Evolutionary conservation across 2,888 invertebrate genomes (phyloP).

Genomic region (Clivina fossor): DNA sequence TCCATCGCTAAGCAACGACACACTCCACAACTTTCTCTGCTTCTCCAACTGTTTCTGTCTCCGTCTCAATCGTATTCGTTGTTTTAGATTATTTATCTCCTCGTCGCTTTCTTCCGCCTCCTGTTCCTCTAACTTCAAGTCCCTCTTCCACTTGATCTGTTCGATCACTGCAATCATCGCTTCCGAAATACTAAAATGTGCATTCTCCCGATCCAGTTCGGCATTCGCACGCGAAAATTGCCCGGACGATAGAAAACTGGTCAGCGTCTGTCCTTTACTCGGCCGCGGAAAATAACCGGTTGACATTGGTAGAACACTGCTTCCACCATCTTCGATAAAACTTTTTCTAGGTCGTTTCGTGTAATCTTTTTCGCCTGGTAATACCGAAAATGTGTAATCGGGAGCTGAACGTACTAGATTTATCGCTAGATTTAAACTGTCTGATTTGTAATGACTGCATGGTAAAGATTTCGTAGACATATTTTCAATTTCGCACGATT

Average conservation of each 20-base stretch:
- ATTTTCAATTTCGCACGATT: constrained; percentile 39
- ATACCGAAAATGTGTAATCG: constrained; percentile 48
- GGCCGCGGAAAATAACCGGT: constrained; percentile 63
- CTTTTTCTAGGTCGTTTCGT: constrained; percentile 56
- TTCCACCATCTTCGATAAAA: constrained; percentile 63
- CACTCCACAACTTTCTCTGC: constrained; percentile 46
- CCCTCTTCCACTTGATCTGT: constrained; percentile 65
- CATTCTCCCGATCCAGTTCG: constrained; percentile 81
- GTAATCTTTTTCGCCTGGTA: constrained; percentile 54
- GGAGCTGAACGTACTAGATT: constrained; percentile 47
- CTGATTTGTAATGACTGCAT: constrained; percentile 34
- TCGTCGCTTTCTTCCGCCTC: constrained; percentile 64
- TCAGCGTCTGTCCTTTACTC: constrained; percentile 68
- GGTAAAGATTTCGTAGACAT: constrained; percentile 43
- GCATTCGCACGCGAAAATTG: constrained; percentile 71
- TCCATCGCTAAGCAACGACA: constrained; percentile 52
- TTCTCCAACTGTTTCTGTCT: constrained; percentile 57
- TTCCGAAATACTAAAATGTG: constrained; percentile 82
- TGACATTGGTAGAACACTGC: constrained; percentile 61
- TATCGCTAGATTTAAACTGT: constrained; percentile 37
- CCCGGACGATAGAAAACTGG: constrained; percentile 71
- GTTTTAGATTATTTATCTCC: constrained; percentile 65
- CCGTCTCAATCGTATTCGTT: constrained; percentile 62
- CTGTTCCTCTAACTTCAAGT: constrained; percentile 55
- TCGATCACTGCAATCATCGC: constrained; percentile 82